These are phyloP conservation scores for Exephanes ischioxanthus DNA, from an alignment of 2,888 invertebrate genomes.

Conservation along the genomic window DNA sequence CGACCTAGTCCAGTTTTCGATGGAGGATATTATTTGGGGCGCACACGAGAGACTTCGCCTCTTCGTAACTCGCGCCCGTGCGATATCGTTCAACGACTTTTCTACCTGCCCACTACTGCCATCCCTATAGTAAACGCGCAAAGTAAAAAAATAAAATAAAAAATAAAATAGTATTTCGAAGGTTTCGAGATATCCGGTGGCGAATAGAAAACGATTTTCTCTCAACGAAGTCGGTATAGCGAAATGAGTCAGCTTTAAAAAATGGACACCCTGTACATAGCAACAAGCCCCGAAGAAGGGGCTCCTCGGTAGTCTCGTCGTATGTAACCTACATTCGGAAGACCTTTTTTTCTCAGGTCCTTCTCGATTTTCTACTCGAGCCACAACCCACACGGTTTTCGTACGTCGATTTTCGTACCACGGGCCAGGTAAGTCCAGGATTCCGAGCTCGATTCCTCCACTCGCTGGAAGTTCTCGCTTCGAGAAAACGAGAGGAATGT, in stretches of 20 bases:
- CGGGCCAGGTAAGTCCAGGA: conserved; percentile 66
- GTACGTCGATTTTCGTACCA: conserved; percentile 56
- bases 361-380: conserved; percentile 58
- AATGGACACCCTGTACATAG: conserved; percentile 55
- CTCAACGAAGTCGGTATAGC: not conserved
- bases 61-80: conserved; percentile 50
- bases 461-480: conserved; percentile 47
- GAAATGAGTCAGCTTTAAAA: conserved; percentile 25
- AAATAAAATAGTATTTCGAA: conserved; percentile 4
- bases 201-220: conserved; percentile 15
- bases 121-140: conserved; percentile 49
- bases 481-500: conserved; percentile 27
- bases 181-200: conserved; percentile 57
- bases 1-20: conserved; percentile 69
- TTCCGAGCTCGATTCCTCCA: conserved; percentile 31
- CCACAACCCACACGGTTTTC: conserved; percentile 47
- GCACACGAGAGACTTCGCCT: conserved; percentile 57
- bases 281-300: conserved; percentile 42
- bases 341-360: conserved; percentile 71
- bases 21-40: conserved; percentile 78
- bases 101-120: conserved; percentile 77
- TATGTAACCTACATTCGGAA: conserved; percentile 73
- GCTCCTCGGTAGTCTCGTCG: conserved; percentile 64
- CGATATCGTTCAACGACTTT: conserved; percentile 82
- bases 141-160: conserved; percentile 18